Percentiles rank a stretch among this genome's conserved stretches.
Conservation (phyloP, 92 coral and sea anemone species). For the Galaxea fascicularis region DNA sequence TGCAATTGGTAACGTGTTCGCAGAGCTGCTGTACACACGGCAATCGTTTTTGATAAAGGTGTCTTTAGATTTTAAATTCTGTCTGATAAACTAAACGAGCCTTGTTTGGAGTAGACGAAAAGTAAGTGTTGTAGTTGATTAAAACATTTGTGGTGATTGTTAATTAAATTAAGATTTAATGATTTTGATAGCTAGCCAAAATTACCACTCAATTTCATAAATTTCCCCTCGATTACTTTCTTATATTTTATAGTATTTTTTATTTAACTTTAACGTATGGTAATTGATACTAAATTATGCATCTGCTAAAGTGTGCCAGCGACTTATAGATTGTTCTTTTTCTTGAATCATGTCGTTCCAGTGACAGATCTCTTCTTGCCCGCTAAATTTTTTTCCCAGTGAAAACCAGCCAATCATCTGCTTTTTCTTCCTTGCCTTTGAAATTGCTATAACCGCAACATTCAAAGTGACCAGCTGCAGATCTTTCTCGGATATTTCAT, state of each 20-base stretch:
- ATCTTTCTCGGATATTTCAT: slow-evolving; percentile 98
- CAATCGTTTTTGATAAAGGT: no score
- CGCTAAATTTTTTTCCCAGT: slow-evolving; percentile 95
- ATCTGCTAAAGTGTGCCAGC: slow-evolving; percentile 94
- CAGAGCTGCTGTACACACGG: no score
- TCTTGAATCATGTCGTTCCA: slow-evolving; percentile 99
- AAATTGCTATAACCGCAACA: slow-evolving; percentile 91
- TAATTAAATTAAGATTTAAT: neutral
- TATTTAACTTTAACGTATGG: neutral
- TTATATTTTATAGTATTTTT: neutral
- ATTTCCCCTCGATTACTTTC: neutral
- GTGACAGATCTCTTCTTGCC: slow-evolving; percentile 96
- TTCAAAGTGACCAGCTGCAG: slow-evolving; percentile 90
- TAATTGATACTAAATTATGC: slow-evolving; percentile 31
- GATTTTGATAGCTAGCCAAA: neutral
- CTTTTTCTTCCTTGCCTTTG: slow-evolving; percentile 95
- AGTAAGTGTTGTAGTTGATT: neutral
- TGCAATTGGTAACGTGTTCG: no score
- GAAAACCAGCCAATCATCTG: slow-evolving; percentile 98
- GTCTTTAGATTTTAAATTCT: no score
- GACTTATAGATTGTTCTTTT: slow-evolving; percentile 92
- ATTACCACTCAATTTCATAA: neutral
- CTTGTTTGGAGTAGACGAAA: no score
- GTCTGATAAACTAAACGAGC: no score
- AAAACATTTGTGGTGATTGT: neutral